A percentile compares a stretch with the other conserved stretches of the same genome.
Evolutionary conservation across 1,140 invertebrate genomes (phyloP).

Genomic region (Drosophila miranda): DNA sequence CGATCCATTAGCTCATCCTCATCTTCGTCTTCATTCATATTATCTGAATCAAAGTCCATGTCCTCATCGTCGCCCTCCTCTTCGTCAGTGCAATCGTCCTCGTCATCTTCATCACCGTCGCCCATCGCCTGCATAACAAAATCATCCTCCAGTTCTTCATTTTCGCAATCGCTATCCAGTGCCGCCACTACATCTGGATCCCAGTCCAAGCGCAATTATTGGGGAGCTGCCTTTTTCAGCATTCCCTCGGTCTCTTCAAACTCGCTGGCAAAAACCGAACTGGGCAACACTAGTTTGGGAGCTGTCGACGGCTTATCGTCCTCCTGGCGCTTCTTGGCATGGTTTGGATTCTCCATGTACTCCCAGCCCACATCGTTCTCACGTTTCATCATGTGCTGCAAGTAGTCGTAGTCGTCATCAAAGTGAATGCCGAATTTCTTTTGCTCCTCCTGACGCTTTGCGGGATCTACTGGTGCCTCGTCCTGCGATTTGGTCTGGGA

Average conservation of each 20-base stretch:
- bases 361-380: slow-evolving; percentile 80
- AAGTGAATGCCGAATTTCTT: slow-evolving; percentile 96
- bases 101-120: slow-evolving; percentile 82
- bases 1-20: slow-evolving; percentile 84
- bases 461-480: slow-evolving; percentile 68
- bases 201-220: slow-evolving; percentile 88
- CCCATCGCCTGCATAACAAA: slow-evolving; percentile 92
- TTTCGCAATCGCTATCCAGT: slow-evolving; percentile 95
- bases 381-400: slow-evolving; percentile 93
- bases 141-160: slow-evolving; percentile 94
- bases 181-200: slow-evolving; percentile 97
- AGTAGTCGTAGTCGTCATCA: slow-evolving; percentile 98
- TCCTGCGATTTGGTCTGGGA: slow-evolving; percentile 34
- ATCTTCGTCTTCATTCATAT: slow-evolving; percentile 82
- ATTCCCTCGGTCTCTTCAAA: slow-evolving; percentile 94
- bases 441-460: slow-evolving; percentile 89
- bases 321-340: slow-evolving; percentile 52
- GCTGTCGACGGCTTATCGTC: slow-evolving; percentile 41
- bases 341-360: slow-evolving; percentile 78
- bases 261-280: slow-evolving; percentile 94
- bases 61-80: slow-evolving; percentile 80
- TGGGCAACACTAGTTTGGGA: slow-evolving; percentile 85
- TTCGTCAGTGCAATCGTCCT: slow-evolving; percentile 78
- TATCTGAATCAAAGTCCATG: slow-evolving; percentile 80
- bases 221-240: slow-evolving; percentile 92